phyloP scores from a whole-genome alignment of 2,113 vertebrate genomes.

The Fukomys damarensis region DNA sequence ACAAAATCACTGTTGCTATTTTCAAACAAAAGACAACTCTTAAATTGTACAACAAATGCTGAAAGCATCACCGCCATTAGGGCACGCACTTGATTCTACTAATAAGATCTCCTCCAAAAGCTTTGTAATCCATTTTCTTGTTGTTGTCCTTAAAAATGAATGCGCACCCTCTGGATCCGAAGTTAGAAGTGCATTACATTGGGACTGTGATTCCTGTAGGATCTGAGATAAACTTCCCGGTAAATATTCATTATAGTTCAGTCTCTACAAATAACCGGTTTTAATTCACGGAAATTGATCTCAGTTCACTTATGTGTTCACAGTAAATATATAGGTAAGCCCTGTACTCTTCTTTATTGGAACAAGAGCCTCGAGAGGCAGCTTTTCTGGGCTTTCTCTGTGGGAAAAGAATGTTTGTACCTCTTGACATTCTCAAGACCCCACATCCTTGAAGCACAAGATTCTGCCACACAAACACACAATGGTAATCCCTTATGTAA shows the following conservation, averaged over 20 bases:
- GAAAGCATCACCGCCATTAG: not conserved
- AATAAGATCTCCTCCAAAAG: not conserved
- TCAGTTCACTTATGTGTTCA: not conserved
- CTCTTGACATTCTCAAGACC: not conserved
- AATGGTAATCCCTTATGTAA: conserved; percentile 69
- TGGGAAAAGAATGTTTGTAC: not conserved
- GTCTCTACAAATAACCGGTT: conserved; percentile 39
- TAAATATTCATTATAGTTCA: conserved; percentile 25
- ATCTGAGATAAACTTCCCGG: conserved; percentile 44
- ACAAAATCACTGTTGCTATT: conserved; percentile 1
- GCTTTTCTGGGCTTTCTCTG: not conserved
- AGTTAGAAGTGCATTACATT: not conserved
- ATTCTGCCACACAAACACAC: not conserved
- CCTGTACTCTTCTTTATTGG: not conserved
- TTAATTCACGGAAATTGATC: not conserved
- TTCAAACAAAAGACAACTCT: conserved; percentile 27
- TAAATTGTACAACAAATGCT: not conserved
- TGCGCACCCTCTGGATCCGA: not conserved
- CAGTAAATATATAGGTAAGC: not conserved
- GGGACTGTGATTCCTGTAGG: not conserved
- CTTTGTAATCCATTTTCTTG: not conserved
- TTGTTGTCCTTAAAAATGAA: not conserved
- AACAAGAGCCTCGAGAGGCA: not conserved
- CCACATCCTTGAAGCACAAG: not conserved
- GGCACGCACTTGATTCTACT: not conserved